Base-by-base conservation (phyloP, 1,140 invertebrate genomes). In the Saccostrea echinata region DNA sequence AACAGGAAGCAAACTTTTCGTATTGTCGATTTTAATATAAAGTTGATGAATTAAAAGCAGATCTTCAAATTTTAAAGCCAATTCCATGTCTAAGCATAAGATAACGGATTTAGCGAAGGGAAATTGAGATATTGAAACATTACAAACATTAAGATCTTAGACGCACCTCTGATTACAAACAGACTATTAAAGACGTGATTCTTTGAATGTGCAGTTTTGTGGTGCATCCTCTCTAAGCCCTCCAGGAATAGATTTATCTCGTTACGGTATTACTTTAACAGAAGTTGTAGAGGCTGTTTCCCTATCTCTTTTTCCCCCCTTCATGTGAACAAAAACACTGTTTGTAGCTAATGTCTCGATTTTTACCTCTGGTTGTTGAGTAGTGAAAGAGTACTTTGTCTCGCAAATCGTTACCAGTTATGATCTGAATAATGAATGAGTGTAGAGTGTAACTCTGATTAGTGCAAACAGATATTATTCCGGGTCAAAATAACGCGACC, bases 191-290 rank as follows among this genome's bases (percentile, higher is more conserved):
- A 76, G 68, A 76, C 68, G 27, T 16, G 24, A 33, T 76, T 76
- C 68, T 76, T 76, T 76, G 68, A 76, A 76, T 76, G 68, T 76
- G 68, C 68, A 76, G 68, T 76, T 76, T 76, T 30, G 68, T 30
- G 68, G 68, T 76, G 68, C 68, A 76, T 76, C 68, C 24, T 76
- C 68, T 30, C 68, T 33, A 30, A 76, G 30, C 27, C 68, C 68
- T n/a, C 24, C 68, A 76, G 24, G 68, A 76, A 76, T 30, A 76
- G 68, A 76, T 76, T 76, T 76, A 76, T 76, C 68, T 76, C 68
- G 68, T 76, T 76, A 76, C 68, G 68, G 68, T 76, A 76, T 76
- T 76, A 30, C 68, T 76, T 76, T 76, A 76, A 76, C 68, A 76
- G 68, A 76, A 76, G 68, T 76, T 76, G 55, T 61, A 61, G n/a